Percentiles rank a stretch among this genome's conserved stretches.
Evolutionary conservation across 2,113 vertebrate genomes (phyloP).

Genomic region (cat (Felis catus)): DNA sequence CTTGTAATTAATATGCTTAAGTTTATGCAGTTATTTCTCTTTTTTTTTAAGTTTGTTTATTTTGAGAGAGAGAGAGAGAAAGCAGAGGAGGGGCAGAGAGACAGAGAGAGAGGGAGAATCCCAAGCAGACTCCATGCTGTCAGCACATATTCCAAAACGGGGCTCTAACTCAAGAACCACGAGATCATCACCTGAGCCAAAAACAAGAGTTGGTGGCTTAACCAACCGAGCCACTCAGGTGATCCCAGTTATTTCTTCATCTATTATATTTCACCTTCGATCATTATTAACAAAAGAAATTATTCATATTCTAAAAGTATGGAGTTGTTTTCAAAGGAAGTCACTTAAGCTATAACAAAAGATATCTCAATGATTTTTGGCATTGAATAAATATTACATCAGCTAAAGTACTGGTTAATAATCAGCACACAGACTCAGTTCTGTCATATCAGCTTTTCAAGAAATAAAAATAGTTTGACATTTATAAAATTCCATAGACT

Average conservation of each 20-base stretch:
- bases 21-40: background rate
- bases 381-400: background rate
- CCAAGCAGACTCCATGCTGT: too few species aligned
- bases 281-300: background rate
- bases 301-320: background rate
- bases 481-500: background rate
- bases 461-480: background rate
- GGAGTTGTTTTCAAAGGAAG: constrained; percentile 15
- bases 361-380: background rate
- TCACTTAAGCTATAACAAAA: background rate
- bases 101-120: too few species aligned
- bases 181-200: too few species aligned
- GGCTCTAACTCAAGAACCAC: too few species aligned
- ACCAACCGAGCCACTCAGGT: too few species aligned
- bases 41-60: too few species aligned
- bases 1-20: background rate
- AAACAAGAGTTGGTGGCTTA: too few species aligned
- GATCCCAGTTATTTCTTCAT: background rate
- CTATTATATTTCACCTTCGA: background rate
- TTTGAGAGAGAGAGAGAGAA: too few species aligned
- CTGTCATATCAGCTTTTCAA: background rate
- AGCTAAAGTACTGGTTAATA: background rate
- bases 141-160: too few species aligned
- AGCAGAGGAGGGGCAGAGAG: too few species aligned
- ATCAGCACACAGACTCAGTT: background rate